These are phyloP conservation scores for Zaprionus obscuricornis DNA, from an alignment of 2,888 invertebrate species.

Conservation along the genomic window DNA sequence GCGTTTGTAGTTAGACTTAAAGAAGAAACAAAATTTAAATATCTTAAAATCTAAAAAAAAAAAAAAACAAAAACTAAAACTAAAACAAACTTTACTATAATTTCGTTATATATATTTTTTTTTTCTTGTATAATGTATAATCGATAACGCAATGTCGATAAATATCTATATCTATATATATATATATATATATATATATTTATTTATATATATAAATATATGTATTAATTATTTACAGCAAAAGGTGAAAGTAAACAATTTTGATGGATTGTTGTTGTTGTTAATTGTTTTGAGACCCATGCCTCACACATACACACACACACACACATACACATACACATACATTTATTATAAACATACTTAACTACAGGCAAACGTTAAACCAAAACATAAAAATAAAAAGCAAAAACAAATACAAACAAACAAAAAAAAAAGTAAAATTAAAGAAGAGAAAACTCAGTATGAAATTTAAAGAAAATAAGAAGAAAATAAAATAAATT, in stretches of 20 bases:
- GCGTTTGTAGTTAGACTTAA: slow-evolving; percentile 43
- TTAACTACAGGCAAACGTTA: slow-evolving; percentile 10
- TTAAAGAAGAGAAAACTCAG: too few relatives aligned
- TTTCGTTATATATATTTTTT: slow-evolving; percentile 20
- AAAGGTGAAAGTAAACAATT: slow-evolving; percentile 80
- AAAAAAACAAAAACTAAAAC: too few relatives aligned
- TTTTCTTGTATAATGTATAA: slow-evolving; percentile 9
- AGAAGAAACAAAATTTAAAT: too few relatives aligned
- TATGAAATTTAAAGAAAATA: too few relatives aligned
- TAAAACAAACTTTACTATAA: slow-evolving; percentile 18
- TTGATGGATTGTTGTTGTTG: slow-evolving; percentile 76
- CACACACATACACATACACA: slow-evolving; percentile 7
- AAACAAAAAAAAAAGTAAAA: too few relatives aligned
- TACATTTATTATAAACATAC: slow-evolving; percentile 15
- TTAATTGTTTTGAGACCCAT: slow-evolving; percentile 58
- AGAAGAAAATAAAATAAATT: too few relatives aligned
- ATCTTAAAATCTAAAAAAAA: too few relatives aligned
- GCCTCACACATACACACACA: slow-evolving; percentile 32
- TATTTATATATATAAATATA: slow-evolving; percentile 41
- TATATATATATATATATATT: slow-evolving; percentile 41
- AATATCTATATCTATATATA: slow-evolving; percentile 20
- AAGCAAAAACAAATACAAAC: too few relatives aligned
- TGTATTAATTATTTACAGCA: slow-evolving; percentile 61
- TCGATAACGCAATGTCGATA: too few relatives aligned
- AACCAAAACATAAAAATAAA: too few relatives aligned